Evolutionary conservation across 2,888 invertebrate species (phyloP), one percentile per base, ranked within the genome.

Genomic region (Eremobia ochroleuca): DNA sequence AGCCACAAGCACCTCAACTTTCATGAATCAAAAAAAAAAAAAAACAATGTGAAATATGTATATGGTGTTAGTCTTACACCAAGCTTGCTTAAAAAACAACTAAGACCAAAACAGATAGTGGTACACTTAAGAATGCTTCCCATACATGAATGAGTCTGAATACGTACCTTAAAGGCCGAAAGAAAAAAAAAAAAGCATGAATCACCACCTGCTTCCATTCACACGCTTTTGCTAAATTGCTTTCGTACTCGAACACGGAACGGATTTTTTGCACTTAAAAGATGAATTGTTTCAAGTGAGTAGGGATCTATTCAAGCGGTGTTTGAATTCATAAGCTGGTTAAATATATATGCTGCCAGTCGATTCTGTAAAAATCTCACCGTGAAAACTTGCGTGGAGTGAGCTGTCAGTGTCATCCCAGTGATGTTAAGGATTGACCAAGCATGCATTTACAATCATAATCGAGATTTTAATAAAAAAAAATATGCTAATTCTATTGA

Each of bases 171-270:
- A 68, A 81, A 82, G 71, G 77, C 66, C 58, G 67, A 34, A 72
- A 77, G 79, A 79, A 78, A 82, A 85, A 37, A 75, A 81, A 81
- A 76, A 72, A 74, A 91, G 90, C 88, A 91, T 87, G 91, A 91
- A 90, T 89, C 86, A 88, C 89, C 94, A 94, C 92, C 93, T 95
- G 95, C 85, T 85, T 86, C 83, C 85, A 90, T 94, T 95, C 95
- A 90, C 94, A 94, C 94, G 94, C 88, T 93, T 87, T 86, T 92
- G 90, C 92, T 91, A 92, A 92, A 94, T 93, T 93, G 92, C 94
- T 93, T 92, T 91, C 90, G 88, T 90, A 90, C 91, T 89, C 88
- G 87, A 90, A 88, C 87, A 91, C 91, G 91, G 85, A 92, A 92
- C 87, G 90, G 90, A 91, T 93, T 93, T 94, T 92, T 93, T 91